phyloP scores from a whole-genome alignment of 2,797 vertebrate species.

The Gastrophryne carolinensis region DNA sequence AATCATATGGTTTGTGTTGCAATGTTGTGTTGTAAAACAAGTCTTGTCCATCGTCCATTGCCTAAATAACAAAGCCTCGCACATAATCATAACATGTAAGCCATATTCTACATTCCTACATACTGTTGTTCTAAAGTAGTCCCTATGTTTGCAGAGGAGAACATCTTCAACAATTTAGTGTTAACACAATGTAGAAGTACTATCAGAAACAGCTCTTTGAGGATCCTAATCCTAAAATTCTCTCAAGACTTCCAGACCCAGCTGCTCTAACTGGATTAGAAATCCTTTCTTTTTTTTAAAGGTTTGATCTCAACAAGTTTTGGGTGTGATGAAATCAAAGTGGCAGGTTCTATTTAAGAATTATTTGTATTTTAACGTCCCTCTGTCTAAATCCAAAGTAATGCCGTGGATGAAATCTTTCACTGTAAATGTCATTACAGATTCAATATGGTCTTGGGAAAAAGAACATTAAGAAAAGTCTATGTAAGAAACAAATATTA shows the following conservation, averaged over 20 bases:
- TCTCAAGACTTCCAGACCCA: constrained; percentile 77
- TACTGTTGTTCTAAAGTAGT: constrained; percentile 19
- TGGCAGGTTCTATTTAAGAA: constrained; percentile 87
- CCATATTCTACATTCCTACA: neutral
- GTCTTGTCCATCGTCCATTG: too few relatives aligned
- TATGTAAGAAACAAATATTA: constrained; percentile 9
- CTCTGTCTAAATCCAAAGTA: constrained; percentile 61
- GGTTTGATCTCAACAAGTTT: constrained; percentile 92
- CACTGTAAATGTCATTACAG: constrained; percentile 31
- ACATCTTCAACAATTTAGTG: constrained; percentile 53
- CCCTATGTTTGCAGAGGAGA: neutral
- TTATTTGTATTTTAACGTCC: constrained; percentile 76
- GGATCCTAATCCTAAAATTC: constrained; percentile 72
- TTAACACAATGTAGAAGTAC: constrained; percentile 51
- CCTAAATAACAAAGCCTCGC: constrained; percentile 56
- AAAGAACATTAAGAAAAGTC: neutral
- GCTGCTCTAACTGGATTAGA: constrained; percentile 89
- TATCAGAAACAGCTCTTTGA: constrained; percentile 62
- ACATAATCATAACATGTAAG: constrained; percentile 51
- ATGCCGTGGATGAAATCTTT: constrained; percentile 51
- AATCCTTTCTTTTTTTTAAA: constrained; percentile 92
- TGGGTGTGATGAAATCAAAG: constrained; percentile 96
- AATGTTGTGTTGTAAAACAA: too few relatives aligned
- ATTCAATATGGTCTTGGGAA: neutral
- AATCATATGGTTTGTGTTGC: too few relatives aligned